Base-by-base conservation (phyloP, 2,888 invertebrate genomes). In the Erynnis tages region DNA sequence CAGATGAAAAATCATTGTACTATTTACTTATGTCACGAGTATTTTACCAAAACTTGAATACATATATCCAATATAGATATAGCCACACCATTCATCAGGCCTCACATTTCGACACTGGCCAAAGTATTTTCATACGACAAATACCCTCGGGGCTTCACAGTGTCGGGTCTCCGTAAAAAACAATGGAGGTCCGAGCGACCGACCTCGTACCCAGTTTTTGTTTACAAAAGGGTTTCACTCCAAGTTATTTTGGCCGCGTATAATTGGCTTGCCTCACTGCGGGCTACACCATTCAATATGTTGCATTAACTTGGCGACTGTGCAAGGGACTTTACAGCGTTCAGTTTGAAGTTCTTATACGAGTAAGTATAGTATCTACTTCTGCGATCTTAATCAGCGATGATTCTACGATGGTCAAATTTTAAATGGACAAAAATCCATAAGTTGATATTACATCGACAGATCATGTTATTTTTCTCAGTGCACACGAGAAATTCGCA, bases 161-260 rank as follows among this genome's bases (percentile, higher is more conserved):
- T 11, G 27, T 13, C 8, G 19, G 44, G n/a, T 21, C n/a, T 17
- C 29, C 23, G 32, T 14, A n/a, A 21, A 43, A 44, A 30, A 19
- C 30, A 7, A 11, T 8, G 19, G 19, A 17, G 17, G 30, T 32
- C 21, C 30, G 30, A 19, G 8, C 13, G 13, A 19, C 3, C n/a
- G 30, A 19, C 3, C n/a, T 19, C 30, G 30, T 13, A 44, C 44
- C 44, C 21, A 5, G 10, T 8, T 44, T 44, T 30, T 14, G 13
- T 30, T 30, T 21, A 19, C 41, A 11, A 27, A 30, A 21, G 8
- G 30, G 30, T 44, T 43, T 30, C 30, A 43, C 43, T 32, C 17
- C 19, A 6, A 19, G 14, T 32, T 40, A 40, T 25, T 23, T 7
- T 10, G 11, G 16, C 44, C 29, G 21, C 29, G 21, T 21, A 19